Conservation (phyloP, 2,888 invertebrate genomes). For the Agrochola macilenta region DNA sequence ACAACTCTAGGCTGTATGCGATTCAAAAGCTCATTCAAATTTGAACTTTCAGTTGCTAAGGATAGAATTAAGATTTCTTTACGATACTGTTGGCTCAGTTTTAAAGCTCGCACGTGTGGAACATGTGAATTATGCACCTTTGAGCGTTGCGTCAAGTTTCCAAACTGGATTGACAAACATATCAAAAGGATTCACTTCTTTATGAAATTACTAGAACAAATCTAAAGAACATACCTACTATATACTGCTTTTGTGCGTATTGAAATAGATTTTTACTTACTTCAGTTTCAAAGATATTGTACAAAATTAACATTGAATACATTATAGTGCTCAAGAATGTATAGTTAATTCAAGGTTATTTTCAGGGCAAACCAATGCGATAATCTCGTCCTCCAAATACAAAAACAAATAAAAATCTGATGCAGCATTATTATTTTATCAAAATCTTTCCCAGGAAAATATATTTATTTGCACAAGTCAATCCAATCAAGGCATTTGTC, state of each 20-base stretch:
- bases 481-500: constrained; percentile 27
- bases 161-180: constrained; percentile 63
- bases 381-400: no score
- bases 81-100: constrained; percentile 26
- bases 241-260: neutral
- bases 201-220: constrained; percentile 19
- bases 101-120: constrained; percentile 50
- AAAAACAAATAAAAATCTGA: neutral
- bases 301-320: no score
- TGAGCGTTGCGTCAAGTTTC: constrained; percentile 55
- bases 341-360: no score
- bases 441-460: neutral
- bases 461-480: no score
- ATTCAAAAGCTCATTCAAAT: constrained; percentile 28
- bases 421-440: neutral
- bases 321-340: neutral
- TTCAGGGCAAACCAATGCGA: neutral
- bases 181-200: constrained; percentile 47
- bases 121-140: constrained; percentile 66
- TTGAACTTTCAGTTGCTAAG: constrained; percentile 3
- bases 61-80: constrained; percentile 33
- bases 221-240: neutral
- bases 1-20: constrained; percentile 31
- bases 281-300: neutral
- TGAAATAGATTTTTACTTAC: neutral